phyloP scores from a whole-genome alignment of 2,113 vertebrate species.

The Sinocyclocheilus grahami region DNA sequence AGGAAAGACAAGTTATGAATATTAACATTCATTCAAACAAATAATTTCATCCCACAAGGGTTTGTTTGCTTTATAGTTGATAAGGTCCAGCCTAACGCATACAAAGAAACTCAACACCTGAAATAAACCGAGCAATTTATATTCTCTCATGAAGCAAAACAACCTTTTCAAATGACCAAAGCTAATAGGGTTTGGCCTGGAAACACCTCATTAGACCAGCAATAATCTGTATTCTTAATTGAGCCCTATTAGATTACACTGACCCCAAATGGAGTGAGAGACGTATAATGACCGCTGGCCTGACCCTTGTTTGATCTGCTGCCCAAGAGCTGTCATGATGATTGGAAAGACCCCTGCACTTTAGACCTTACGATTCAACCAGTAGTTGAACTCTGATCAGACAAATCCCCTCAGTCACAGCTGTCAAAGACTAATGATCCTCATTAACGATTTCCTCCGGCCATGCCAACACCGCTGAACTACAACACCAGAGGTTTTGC shows the following conservation, averaged over 20 bases:
- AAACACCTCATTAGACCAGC: constrained; percentile 35
- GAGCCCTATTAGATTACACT: constrained; percentile 49
- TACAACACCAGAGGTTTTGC: neutral
- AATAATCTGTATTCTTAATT: constrained; percentile 54
- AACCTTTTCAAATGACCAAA: neutral
- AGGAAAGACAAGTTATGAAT: neutral
- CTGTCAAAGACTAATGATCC: constrained; percentile 74
- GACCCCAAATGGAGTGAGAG: constrained; percentile 47
- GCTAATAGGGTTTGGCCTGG: constrained; percentile 47
- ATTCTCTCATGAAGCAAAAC: neutral
- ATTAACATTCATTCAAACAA: constrained; percentile 2
- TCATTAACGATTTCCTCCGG: constrained; percentile 69
- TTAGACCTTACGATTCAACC: constrained; percentile 57
- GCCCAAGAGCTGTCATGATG: constrained; percentile 63
- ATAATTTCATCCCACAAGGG: neutral
- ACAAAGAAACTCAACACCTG: neutral
- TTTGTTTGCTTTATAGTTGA: constrained; percentile 1
- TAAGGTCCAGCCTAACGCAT: neutral
- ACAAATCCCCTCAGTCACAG: constrained; percentile 68
- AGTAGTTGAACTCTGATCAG: constrained; percentile 66
- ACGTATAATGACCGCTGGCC: constrained; percentile 38
- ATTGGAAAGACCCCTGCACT: constrained; percentile 66
- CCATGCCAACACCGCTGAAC: constrained; percentile 59
- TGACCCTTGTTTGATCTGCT: constrained; percentile 63
- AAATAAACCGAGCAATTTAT: constrained; percentile 16